phyloP scores from a whole-genome alignment of 2,113 vertebrate genomes.

The Chitala chitala region DNA sequence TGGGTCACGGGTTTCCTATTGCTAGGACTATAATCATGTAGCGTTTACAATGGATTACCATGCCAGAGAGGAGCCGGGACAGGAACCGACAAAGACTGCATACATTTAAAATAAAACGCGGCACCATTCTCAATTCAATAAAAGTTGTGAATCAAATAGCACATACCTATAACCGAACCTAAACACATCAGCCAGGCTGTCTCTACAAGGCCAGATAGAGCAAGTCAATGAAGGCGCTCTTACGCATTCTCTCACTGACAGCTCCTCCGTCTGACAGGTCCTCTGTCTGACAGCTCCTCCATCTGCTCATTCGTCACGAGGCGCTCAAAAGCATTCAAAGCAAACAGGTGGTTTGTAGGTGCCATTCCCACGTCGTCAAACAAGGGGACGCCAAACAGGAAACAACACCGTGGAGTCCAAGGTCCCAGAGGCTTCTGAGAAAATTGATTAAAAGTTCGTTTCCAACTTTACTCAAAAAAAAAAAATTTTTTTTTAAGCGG shows the following conservation, averaged over 20 bases:
- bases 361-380: slow-evolving; percentile 37
- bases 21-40: not conserved
- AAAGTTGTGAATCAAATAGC: not conserved
- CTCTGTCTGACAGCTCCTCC: too few species aligned
- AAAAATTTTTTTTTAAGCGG: too few species aligned
- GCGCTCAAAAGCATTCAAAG: too few species aligned
- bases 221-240: not conserved
- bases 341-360: too few species aligned
- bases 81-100: too few species aligned
- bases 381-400: slow-evolving; percentile 51
- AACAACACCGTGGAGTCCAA: slow-evolving; percentile 62
- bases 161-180: not conserved
- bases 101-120: not conserved
- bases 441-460: slow-evolving; percentile 79
- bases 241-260: too few species aligned
- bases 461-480: slow-evolving; percentile 69
- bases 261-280: too few species aligned
- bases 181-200: not conserved
- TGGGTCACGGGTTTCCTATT: not conserved
- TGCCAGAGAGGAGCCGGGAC: not conserved
- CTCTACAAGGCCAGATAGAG: not conserved
- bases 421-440: slow-evolving; percentile 58
- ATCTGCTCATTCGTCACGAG: too few species aligned
- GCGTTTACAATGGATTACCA: not conserved
- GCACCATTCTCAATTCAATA: slow-evolving; percentile 9